These are phyloP conservation scores for Toxotes chatareus DNA, from an alignment of 2,113 vertebrate species.

Conservation along the genomic window DNA sequence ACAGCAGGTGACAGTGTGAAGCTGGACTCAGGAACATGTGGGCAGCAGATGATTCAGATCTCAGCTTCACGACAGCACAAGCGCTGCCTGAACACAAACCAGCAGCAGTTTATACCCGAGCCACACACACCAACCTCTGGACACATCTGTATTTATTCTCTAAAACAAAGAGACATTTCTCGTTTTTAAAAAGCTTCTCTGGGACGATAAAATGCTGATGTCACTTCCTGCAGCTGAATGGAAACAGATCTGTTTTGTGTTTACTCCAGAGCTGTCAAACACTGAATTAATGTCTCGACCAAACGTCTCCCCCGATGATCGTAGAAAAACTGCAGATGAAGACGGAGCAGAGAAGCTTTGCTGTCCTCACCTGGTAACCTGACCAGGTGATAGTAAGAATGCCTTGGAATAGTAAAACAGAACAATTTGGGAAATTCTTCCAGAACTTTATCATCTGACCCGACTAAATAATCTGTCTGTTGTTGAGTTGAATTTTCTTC, in stretches of 20 bases:
- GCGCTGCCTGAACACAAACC: no score
- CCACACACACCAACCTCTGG: background rate
- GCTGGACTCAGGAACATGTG: no score
- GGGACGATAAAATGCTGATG: background rate
- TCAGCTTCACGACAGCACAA: background rate
- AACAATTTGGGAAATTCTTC: no score
- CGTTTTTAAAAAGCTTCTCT: background rate
- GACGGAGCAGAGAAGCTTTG: background rate
- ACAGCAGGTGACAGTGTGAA: background rate
- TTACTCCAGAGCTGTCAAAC: background rate
- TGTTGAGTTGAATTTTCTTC: no score
- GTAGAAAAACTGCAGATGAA: background rate
- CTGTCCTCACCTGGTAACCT: background rate
- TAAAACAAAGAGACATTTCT: background rate
- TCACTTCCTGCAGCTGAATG: background rate
- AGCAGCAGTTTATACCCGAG: no score
- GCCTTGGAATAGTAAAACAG: no score
- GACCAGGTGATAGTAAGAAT: no score
- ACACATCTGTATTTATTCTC: background rate
- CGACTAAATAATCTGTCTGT: no score
- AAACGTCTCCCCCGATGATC: background rate
- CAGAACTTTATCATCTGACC: no score
- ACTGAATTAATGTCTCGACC: background rate
- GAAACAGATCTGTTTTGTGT: background rate
- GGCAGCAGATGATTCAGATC: background rate